Percentiles rank a stretch among this genome's conserved stretches.
Conservation (phyloP, 2,888 invertebrate species). For the Blera fallax region DNA sequence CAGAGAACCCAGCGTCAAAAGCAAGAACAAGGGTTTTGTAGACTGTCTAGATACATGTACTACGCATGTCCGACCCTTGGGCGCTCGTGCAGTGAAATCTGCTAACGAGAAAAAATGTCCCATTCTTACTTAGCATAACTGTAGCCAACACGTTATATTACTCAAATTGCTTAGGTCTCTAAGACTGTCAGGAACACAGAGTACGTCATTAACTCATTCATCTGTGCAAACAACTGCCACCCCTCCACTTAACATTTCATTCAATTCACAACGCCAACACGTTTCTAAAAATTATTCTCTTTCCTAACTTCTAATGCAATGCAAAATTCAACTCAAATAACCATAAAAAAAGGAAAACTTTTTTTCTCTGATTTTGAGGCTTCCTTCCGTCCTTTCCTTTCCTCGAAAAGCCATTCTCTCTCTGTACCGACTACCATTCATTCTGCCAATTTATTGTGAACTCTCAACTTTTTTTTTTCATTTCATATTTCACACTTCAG, state of each 20-base stretch:
- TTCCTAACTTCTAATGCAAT: neutral
- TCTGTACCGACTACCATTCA: conserved; percentile 13
- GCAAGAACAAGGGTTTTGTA: too few species aligned
- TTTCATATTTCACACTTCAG: conserved; percentile 49
- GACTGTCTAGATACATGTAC: too few species aligned
- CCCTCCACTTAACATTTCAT: neutral
- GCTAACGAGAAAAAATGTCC: too few species aligned
- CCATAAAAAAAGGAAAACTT: neutral
- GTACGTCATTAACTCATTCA: neutral
- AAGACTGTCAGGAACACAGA: neutral
- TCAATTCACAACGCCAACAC: conserved; percentile 1
- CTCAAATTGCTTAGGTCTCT: too few species aligned
- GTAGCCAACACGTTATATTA: too few species aligned
- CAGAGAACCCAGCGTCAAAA: too few species aligned
- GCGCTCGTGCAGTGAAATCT: too few species aligned
- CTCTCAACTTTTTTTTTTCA: conserved; percentile 4
- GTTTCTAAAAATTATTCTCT: neutral
- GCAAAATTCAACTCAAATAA: neutral
- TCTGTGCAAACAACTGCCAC: neutral
- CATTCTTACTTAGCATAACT: too few species aligned
- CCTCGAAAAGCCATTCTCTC: neutral
- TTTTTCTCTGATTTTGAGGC: neutral
- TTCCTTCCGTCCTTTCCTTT: neutral
- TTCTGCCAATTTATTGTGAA: conserved; percentile 16
- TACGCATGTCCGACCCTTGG: too few species aligned